A percentile compares a stretch with the other conserved stretches of the same genome.
These are phyloP conservation scores for Tachysurus vachellii DNA, from an alignment of 2,113 vertebrate genomes.

Conservation along the genomic window DNA sequence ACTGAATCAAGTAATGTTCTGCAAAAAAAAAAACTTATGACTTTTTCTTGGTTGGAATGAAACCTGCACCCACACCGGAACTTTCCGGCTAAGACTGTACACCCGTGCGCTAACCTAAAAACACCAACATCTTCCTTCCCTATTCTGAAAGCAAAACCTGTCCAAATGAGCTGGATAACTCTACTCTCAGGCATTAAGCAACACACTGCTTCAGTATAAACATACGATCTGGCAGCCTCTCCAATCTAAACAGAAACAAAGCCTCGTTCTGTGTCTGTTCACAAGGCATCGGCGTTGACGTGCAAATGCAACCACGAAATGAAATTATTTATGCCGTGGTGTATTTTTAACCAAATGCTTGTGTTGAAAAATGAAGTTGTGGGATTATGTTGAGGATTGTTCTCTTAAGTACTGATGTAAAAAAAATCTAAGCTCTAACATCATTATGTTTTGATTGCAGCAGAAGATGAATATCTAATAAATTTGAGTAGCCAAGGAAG, in stretches of 20 bases:
- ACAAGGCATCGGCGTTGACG: background rate
- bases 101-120: background rate
- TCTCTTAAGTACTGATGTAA: background rate
- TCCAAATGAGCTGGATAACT: background rate
- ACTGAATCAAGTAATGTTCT: too few species aligned
- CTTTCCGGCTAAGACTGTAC: background rate
- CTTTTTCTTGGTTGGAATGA: too few species aligned
- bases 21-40: too few species aligned
- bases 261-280: background rate
- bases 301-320: background rate
- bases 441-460: slow-evolving; percentile 19
- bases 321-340: background rate
- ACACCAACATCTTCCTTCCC: background rate
- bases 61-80: too few species aligned
- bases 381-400: background rate
- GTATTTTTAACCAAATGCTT: background rate
- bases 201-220: background rate
- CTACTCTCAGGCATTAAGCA: background rate
- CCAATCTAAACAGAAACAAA: background rate
- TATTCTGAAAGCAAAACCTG: background rate
- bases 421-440: background rate
- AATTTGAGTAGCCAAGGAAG: background rate
- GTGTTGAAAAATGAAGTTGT: background rate
- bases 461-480: background rate
- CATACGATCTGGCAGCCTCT: background rate